Base-by-base conservation (phyloP, 2,888 invertebrate species). In the Drosophila mayaguana region DNA sequence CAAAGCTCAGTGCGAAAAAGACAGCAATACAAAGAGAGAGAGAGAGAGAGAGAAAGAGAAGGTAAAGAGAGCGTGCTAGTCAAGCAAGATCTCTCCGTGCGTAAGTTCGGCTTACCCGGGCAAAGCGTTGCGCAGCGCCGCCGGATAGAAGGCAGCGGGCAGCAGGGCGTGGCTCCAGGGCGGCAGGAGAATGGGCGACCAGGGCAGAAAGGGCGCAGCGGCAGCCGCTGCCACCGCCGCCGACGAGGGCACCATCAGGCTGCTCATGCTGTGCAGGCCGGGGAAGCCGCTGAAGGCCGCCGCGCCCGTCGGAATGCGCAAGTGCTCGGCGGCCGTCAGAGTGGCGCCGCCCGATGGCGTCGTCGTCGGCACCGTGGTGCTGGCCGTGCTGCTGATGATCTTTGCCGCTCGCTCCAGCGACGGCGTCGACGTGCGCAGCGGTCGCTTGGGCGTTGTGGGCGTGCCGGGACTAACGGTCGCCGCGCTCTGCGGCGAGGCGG, bases 151-250 rank as follows among this genome's bases (percentile, higher is more conserved):
- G 75, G 95, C 95, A 68, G 94, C 94, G 75, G 96, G 96, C 80
- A 96, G 90, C 73, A 96, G 94, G 43, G 96, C 95, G 81, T 96
- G 96, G 61, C 95, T 96, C 96, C 96, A 96, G 25, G 96, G 96
- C 82, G 91, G 91, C 92, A 96, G 93, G 88, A 96, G 92, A 73
- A 96, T 95, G 50, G 96, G 96, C 88, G 96, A 96, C 96, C 96
- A 96, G 20, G 95, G 95, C 91, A 96, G 92, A 91, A 96, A 94
- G 64, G 96, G 95, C n/a, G 95, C 94, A n/a, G 95, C 94, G 22
- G 95, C 94, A 14, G 95, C 94, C 57, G 96, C 95, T 9, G 95
- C 94, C 11, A 95, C 94, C 63, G 94, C 94, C 73, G 94, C 94
- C 66, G 92, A 83, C 0, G 88, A 91, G 2, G 91, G 92, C 53